Conservation (phyloP, 2,888 invertebrate genomes). For the Carabus problematicus region DNA sequence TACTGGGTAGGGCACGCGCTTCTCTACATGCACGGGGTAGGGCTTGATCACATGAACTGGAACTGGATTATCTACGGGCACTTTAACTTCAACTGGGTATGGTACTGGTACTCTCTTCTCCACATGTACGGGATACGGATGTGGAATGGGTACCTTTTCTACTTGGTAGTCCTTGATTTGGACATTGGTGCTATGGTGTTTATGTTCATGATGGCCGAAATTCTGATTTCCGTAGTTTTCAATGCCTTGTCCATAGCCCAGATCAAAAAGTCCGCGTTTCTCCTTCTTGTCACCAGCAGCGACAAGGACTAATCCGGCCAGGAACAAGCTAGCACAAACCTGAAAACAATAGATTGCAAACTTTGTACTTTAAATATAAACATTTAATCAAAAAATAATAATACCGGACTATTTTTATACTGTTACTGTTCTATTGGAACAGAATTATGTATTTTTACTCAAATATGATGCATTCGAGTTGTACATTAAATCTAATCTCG, state of each 20-base stretch:
- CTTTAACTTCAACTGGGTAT: conserved; percentile 60
- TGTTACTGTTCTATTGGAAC: no score
- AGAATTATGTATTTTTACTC: no score
- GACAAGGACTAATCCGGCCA: conserved; percentile 9
- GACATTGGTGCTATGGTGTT: background rate
- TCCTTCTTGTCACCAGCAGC: conserved; percentile 49
- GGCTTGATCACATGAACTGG: conserved; percentile 63
- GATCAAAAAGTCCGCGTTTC: conserved; percentile 49
- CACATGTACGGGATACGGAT: conserved; percentile 26
- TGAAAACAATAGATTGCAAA: background rate
- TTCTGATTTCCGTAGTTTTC: conserved; percentile 36
- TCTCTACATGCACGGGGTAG: conserved; percentile 20
- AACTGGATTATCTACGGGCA: conserved; percentile 67
- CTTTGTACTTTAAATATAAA: background rate
- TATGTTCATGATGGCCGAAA: background rate
- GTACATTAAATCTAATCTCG: no score
- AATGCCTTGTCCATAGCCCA: conserved; percentile 49
- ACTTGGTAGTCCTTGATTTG: conserved; percentile 1
- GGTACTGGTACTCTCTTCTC: conserved; percentile 26
- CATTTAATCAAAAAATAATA: no score
- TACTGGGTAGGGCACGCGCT: conserved; percentile 22
- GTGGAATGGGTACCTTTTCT: background rate
- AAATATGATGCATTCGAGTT: no score
- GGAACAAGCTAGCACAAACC: conserved; percentile 6
- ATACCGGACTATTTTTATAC: no score